phyloP scores from a whole-genome alignment of 2,888 invertebrate genomes.

The Urechis unicinctus region DNA sequence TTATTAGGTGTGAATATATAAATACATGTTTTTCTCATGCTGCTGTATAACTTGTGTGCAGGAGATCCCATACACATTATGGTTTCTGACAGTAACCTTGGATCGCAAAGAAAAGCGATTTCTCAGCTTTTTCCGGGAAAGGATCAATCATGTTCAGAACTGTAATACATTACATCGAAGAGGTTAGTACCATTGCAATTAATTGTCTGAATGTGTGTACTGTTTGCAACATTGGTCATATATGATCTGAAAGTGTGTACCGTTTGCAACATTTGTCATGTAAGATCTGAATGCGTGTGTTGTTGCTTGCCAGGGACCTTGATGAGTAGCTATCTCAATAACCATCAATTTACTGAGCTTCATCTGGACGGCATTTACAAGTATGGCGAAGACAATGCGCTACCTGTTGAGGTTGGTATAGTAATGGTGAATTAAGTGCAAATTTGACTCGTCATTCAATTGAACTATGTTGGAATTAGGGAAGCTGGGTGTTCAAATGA shows the following conservation, averaged over 20 bases:
- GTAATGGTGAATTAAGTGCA: no score
- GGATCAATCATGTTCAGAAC: slow-evolving; percentile 15
- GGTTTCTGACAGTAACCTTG: slow-evolving; percentile 46
- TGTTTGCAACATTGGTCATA: background rate
- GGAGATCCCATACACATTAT: slow-evolving; percentile 46
- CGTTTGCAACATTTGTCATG: no score
- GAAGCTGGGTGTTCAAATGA: no score
- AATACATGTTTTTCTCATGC: no score
- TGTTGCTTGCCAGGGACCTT: slow-evolving; percentile 30
- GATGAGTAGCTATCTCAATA: slow-evolving; percentile 40
- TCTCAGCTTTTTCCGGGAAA: slow-evolving; percentile 35
- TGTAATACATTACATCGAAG: background rate
- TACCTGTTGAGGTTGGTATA: slow-evolving; percentile 48
- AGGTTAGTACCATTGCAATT: background rate
- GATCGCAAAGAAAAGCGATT: slow-evolving; percentile 42
- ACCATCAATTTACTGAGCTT: slow-evolving; percentile 50
- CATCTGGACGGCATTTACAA: slow-evolving; percentile 52
- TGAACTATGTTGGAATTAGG: no score
- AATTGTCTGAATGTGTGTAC: background rate
- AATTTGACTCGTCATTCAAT: no score
- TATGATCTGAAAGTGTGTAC: background rate
- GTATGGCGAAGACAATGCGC: slow-evolving; percentile 47
- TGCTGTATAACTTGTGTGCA: slow-evolving; percentile 24
- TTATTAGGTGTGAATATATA: no score
- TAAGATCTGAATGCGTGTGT: no score